Conservation (phyloP, 2,888 invertebrate species). For the Rhingia rostrata region DNA sequence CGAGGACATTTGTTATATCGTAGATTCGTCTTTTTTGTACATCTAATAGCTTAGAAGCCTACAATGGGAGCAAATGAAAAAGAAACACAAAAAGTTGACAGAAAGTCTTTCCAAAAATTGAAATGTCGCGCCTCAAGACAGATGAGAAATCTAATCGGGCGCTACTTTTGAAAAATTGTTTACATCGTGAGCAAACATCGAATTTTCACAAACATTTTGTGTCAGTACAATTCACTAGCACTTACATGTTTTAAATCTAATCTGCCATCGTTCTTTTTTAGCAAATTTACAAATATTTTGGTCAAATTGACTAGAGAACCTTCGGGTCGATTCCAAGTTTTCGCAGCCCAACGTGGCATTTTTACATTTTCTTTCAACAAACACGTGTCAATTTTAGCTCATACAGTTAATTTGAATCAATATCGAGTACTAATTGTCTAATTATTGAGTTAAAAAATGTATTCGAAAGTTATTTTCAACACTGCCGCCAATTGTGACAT, state of each 20-base stretch:
- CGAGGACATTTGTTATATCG: slow-evolving; percentile 92
- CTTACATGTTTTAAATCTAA: slow-evolving; percentile 82
- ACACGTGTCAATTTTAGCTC: background rate
- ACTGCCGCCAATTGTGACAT: slow-evolving; percentile 82
- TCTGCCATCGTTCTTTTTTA: slow-evolving; percentile 80
- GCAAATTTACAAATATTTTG: slow-evolving; percentile 81
- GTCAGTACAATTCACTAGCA: slow-evolving; percentile 4
- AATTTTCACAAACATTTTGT: background rate
- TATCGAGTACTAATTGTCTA: slow-evolving; percentile 9
- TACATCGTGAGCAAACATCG: slow-evolving; percentile 31
- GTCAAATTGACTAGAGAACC: slow-evolving; percentile 82
- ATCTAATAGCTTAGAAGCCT: slow-evolving; percentile 90
- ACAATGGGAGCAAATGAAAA: slow-evolving; percentile 71
- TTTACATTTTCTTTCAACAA: background rate
- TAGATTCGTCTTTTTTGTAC: slow-evolving; percentile 92
- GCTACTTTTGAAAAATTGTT: slow-evolving; percentile 68
- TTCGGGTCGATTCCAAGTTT: slow-evolving; percentile 78
- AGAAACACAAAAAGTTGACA: slow-evolving; percentile 41
- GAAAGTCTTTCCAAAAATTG: slow-evolving; percentile 39
- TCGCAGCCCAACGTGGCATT: slow-evolving; percentile 21
- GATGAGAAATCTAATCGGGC: slow-evolving; percentile 61
- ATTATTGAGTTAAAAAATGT: slow-evolving; percentile 22
- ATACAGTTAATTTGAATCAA: background rate
- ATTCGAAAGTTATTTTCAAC: slow-evolving; percentile 77
- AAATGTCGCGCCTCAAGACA: slow-evolving; percentile 69